Evolutionary conservation across 2,888 invertebrate genomes (phyloP).

Genomic region (Terebella lapidaria): DNA sequence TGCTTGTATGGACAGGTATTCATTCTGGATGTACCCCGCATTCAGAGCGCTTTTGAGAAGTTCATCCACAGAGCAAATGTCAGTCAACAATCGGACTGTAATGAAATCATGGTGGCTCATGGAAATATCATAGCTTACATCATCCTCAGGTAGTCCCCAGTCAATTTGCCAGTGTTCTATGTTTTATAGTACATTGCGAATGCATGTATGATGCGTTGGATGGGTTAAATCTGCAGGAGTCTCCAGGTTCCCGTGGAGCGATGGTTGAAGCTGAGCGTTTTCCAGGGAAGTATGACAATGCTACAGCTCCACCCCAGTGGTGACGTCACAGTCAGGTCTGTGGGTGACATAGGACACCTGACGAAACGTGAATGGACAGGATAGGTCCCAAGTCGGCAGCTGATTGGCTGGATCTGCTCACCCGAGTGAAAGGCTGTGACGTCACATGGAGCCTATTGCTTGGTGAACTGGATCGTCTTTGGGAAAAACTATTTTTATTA

Average conservation of each 20-base stretch:
- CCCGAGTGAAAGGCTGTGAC: too few species aligned
- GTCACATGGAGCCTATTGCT: too few species aligned
- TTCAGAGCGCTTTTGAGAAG: neutral
- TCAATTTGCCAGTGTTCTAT: too few species aligned
- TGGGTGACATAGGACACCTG: neutral
- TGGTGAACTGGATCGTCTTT: too few species aligned
- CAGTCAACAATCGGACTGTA: neutral
- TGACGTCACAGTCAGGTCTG: neutral
- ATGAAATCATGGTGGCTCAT: neutral
- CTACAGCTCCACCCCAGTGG: neutral
- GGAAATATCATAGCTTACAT: neutral
- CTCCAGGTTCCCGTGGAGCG: neutral
- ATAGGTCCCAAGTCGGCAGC: too few species aligned
- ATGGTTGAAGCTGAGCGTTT: neutral
- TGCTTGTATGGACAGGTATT: neutral
- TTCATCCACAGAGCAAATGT: neutral
- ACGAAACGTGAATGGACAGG: neutral
- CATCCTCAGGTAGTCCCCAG: too few species aligned
- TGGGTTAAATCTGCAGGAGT: neutral
- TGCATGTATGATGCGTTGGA: too few species aligned
- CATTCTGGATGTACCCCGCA: neutral
- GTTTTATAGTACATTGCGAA: too few species aligned
- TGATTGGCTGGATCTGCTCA: too few species aligned
- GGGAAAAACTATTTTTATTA: too few species aligned
- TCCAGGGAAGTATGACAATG: neutral